Evolutionary conservation across 23 tunicate genomes (phyloP).

Genomic region (Trididemnum miniatum): DNA sequence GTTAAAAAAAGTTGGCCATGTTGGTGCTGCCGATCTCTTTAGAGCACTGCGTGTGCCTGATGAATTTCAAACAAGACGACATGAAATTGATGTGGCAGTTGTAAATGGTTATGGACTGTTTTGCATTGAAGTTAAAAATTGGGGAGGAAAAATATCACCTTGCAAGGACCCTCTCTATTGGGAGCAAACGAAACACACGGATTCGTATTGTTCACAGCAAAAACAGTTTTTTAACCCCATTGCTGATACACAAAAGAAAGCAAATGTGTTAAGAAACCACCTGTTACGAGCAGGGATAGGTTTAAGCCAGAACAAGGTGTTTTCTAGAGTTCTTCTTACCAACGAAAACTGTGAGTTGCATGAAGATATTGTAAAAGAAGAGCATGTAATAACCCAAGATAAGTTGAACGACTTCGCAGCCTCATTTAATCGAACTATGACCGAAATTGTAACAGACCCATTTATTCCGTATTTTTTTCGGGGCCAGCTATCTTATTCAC

Average conservation of each 20-base stretch:
- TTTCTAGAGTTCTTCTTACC: conserved; percentile 52
- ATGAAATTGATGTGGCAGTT: conserved; percentile 80
- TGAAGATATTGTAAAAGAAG: conserved; percentile 42
- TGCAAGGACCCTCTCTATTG: conserved; percentile 59
- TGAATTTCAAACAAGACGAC: conserved; percentile 82
- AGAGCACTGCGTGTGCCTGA: conserved; percentile 74
- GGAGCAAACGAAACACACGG: conserved; percentile 50
- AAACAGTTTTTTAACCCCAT: conserved; percentile 64
- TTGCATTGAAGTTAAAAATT: conserved; percentile 89
- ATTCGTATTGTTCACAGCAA: conserved; percentile 24
- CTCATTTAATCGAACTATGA: conserved; percentile 41
- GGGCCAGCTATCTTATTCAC: conserved; percentile 74
- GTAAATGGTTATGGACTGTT: conserved; percentile 65
- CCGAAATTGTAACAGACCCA: conserved; percentile 52
- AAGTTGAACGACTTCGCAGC: conserved; percentile 38
- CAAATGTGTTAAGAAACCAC: conserved; percentile 68
- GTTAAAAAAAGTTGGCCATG: conserved; percentile 40
- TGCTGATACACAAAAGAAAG: conserved; percentile 42
- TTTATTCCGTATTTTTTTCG: conserved; percentile 77
- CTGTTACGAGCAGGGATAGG: conserved; percentile 75
- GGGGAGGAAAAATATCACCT: conserved; percentile 52
- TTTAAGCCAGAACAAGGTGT: conserved; percentile 38
- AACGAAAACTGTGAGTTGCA: conserved; percentile 60
- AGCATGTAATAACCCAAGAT: conserved; percentile 55
- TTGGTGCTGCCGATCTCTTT: conserved; percentile 47